Evolutionary conservation across 2,113 vertebrate genomes (phyloP), one percentile per base, ranked within the genome.

Genomic region (Melierax canorus): DNA sequence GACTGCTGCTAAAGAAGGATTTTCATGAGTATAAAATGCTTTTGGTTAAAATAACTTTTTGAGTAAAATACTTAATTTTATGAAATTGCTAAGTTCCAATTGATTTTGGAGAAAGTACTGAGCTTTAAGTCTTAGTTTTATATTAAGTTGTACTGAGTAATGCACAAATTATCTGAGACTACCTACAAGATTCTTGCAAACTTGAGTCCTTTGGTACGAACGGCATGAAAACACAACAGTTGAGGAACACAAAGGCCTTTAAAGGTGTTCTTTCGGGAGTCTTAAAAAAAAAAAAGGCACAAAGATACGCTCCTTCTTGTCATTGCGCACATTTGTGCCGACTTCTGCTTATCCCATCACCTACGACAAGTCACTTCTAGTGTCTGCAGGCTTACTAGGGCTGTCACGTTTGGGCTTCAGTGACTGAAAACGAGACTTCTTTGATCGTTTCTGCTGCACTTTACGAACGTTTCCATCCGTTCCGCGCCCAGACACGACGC

Each of bases 61-160:
- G 7, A 62, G 4, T 34, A 39, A 46, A 63, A 73, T 1, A 51
- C 1, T 32, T 21, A 36, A 53, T 66, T 80, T 74, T 21, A 26
- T 30, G 2, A 86, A 79, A 76, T 23, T 1, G 48, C 0, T 2
- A 39, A 15, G 0, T 86, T 79, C 12, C 5, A 21, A 9, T 11
- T 79, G 45, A 17, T 55, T 67, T 38, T 38, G 24, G 20, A 83
- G 13, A n/a, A 62, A 38, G 12, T 2, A 72, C n/a, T 87, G 91
- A 30, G 11, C 34, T 56, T 39, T 20, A 36, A 76, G 18, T 6
- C 22, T 75, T 58, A 19, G 29, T 38, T 84, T 60, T 60, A 8
- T 22, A 36, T 9, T 29, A 64, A 53, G 29, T 8, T 32, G 6
- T 48, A 39, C 9, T 4, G 26, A 62, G 24, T 23, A 64, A 53